Evolutionary conservation across 1,140 invertebrate species (phyloP).

Genomic region (Ptiloglossa arizonensis): DNA sequence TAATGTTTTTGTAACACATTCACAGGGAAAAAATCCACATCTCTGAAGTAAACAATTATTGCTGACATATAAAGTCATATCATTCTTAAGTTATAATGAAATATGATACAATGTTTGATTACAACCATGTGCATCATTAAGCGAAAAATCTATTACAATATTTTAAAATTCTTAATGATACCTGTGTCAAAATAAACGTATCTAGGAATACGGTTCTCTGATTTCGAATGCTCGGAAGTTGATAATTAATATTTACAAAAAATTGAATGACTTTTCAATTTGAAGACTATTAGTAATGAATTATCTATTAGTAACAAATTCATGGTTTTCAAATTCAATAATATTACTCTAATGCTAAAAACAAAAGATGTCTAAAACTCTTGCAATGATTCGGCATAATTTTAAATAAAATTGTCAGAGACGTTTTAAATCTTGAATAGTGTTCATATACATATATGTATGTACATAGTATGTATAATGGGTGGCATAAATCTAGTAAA

Average conservation of each 20-base stretch:
- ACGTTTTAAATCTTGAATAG: conserved; percentile 15
- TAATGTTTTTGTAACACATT: conserved; percentile 48
- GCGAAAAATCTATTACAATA: neutral
- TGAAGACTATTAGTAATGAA: too few relatives aligned
- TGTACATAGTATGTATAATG: conserved; percentile 8
- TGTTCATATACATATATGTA: conserved; percentile 32
- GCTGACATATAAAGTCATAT: conserved; percentile 39
- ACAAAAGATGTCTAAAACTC: neutral
- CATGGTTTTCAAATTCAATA: neutral
- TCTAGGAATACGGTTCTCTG: neutral
- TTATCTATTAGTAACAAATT: neutral
- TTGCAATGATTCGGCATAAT: neutral
- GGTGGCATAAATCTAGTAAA: too few relatives aligned
- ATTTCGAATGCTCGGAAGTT: neutral
- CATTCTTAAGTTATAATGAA: conserved; percentile 17
- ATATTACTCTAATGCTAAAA: conserved; percentile 1
- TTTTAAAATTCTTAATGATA: conserved; percentile 1
- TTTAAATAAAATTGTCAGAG: neutral
- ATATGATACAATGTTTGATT: neutral
- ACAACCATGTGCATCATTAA: conserved; percentile 1
- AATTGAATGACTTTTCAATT: too few relatives aligned
- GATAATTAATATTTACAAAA: neutral
- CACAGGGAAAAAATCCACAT: conserved; percentile 2
- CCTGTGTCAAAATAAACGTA: neutral
- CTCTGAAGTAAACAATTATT: conserved; percentile 12